phyloP scores from a whole-genome alignment of 2,797 vertebrate genomes.

The Knipowitschia caucasica region DNA sequence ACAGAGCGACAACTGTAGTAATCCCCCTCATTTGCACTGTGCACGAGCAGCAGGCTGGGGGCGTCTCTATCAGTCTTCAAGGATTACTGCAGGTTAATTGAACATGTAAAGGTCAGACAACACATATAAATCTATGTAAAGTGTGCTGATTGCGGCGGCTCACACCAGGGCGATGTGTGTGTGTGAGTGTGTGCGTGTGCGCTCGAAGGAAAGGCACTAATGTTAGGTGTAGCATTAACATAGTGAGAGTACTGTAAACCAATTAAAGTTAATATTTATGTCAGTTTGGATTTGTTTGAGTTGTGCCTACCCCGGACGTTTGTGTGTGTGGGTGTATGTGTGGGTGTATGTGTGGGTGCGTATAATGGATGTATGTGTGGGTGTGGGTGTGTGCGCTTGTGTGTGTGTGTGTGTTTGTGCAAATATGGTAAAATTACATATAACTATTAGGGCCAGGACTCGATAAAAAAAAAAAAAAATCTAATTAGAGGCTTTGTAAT shows the following conservation, averaged over 20 bases:
- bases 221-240: too few species aligned
- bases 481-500: too few species aligned
- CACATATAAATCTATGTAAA: conserved; percentile 13
- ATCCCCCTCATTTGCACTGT: conserved; percentile 14
- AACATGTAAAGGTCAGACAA: conserved; percentile 31
- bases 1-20: conserved; percentile 8
- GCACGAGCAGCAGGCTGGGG: conserved; percentile 10
- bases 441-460: too few species aligned
- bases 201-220: background rate
- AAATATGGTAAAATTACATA: too few species aligned
- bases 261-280: too few species aligned
- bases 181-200: conserved; percentile 8
- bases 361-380: background rate
- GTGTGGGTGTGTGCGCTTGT: too few species aligned
- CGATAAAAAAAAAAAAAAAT: too few species aligned
- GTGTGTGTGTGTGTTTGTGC: too few species aligned
- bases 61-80: conserved; percentile 15
- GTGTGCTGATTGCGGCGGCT: conserved; percentile 25
- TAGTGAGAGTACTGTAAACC: too few species aligned
- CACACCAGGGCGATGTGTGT: conserved; percentile 15
- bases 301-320: too few species aligned
- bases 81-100: conserved; percentile 40
- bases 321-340: background rate
- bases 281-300: too few species aligned
- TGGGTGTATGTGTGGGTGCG: background rate